Conservation (phyloP, 2,888 invertebrate genomes). For the Brenthis daphne region DNA sequence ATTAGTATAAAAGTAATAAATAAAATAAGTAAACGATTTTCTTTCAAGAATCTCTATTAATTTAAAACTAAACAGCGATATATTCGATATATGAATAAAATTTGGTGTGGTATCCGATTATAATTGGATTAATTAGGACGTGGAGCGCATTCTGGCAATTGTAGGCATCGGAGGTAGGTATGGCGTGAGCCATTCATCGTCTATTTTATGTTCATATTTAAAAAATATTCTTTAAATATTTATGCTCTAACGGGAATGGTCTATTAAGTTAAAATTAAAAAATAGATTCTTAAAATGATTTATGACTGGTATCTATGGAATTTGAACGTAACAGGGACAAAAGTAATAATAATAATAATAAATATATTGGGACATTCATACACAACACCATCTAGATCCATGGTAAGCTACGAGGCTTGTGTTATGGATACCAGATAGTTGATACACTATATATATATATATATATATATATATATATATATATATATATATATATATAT, state of each 20-base stretch:
- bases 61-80: neutral
- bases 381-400: too few relatives aligned
- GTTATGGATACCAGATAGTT: too few relatives aligned
- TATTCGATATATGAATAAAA: slow-evolving; percentile 1
- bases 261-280: neutral
- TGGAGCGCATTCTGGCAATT: slow-evolving; percentile 2
- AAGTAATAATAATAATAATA: too few relatives aligned
- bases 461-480: too few relatives aligned
- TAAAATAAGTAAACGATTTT: neutral
- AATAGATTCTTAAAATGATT: too few relatives aligned
- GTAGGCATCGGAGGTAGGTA: neutral
- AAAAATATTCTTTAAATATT: neutral
- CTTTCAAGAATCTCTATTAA: neutral
- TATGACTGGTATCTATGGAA: too few relatives aligned
- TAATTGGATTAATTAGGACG: slow-evolving; percentile 12
- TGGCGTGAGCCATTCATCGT: neutral
- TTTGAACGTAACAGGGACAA: too few relatives aligned
- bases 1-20: too few relatives aligned
- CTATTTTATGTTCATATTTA: neutral
- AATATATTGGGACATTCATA: too few relatives aligned
- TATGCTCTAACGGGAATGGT: neutral
- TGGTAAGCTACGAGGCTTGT: too few relatives aligned
- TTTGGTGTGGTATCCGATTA: neutral
- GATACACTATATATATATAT: too few relatives aligned
- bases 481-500: too few relatives aligned